phyloP scores from a whole-genome alignment of 2,797 vertebrate genomes.

The Leptatherina wallacei region DNA sequence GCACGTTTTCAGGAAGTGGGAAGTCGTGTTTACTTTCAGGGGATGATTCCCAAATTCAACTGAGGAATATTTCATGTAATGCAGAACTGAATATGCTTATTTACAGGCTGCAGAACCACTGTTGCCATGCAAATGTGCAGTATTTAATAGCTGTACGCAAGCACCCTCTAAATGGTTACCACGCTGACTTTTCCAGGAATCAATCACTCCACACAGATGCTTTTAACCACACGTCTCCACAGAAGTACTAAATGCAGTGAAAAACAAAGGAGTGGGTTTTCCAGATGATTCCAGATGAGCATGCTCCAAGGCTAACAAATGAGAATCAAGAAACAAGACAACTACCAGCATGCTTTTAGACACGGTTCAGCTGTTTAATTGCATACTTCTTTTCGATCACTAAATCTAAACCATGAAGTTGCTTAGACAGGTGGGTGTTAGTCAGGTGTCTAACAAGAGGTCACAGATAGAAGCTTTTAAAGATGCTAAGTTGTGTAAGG shows the following conservation, averaged over 20 bases:
- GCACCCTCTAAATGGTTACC: constrained; percentile 16
- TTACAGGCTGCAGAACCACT: constrained; percentile 2
- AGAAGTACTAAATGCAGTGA: constrained; percentile 5
- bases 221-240: constrained; percentile 15
- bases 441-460: constrained; percentile 34
- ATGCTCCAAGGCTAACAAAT: constrained; percentile 1
- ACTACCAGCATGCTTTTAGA: constrained; percentile 3
- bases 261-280: not conserved
- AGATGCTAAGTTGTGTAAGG: constrained; percentile 18
- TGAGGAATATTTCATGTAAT: constrained; percentile 9
- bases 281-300: constrained; percentile 14
- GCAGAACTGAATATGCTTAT: constrained; percentile 33
- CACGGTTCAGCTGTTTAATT: constrained; percentile 31
- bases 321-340: constrained; percentile 5
- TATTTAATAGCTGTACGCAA: constrained; percentile 5
- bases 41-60: constrained; percentile 25
- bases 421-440: constrained; percentile 6
- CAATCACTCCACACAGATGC: constrained; percentile 7
- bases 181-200: constrained; percentile 3
- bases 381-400: constrained; percentile 16
- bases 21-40: constrained; percentile 15
- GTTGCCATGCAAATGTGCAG: not conserved
- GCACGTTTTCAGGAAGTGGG: constrained; percentile 5
- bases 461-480: constrained; percentile 40
- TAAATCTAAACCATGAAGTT: constrained; percentile 17